phyloP scores from a whole-genome alignment of 2,888 invertebrate species.

The Myopa tessellatipennis region DNA sequence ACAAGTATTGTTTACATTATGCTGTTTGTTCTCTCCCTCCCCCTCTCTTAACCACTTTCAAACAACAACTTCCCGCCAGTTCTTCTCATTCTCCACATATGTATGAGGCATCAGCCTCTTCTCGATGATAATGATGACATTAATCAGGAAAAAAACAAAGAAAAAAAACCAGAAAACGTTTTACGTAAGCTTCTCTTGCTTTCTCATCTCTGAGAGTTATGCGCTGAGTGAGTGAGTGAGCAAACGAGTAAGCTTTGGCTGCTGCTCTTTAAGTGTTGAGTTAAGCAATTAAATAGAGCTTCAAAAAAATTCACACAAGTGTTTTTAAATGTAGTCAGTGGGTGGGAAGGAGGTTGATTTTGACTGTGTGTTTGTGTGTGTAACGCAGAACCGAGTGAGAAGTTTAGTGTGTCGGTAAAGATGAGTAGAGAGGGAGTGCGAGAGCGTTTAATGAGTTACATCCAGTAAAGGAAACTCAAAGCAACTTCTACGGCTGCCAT shows the following conservation, averaged over 20 bases:
- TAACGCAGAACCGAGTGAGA: neutral
- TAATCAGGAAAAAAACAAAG: neutral
- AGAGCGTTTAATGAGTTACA: conserved; percentile 10
- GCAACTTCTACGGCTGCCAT: neutral
- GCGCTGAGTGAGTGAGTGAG: conserved; percentile 11
- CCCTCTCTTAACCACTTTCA: neutral
- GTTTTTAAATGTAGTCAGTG: neutral
- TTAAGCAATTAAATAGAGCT: conserved; percentile 30
- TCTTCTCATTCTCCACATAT: neutral
- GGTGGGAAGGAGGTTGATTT: neutral
- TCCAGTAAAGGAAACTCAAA: neutral
- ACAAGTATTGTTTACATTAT: neutral
- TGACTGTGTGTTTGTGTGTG: neutral
- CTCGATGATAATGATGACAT: neutral
- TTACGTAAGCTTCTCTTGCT: neutral
- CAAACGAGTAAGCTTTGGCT: neutral
- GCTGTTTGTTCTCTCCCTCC: neutral
- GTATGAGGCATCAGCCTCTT: neutral
- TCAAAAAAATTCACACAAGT: conserved; percentile 5
- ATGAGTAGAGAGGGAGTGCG: neutral
- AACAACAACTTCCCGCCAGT: neutral
- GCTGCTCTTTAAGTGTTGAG: conserved; percentile 21
- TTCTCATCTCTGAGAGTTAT: neutral
- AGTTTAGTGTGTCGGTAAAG: neutral
- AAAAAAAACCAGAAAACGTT: neutral